Conservation (phyloP, 2,113 vertebrate genomes). For the Junco hyemalis region DNA sequence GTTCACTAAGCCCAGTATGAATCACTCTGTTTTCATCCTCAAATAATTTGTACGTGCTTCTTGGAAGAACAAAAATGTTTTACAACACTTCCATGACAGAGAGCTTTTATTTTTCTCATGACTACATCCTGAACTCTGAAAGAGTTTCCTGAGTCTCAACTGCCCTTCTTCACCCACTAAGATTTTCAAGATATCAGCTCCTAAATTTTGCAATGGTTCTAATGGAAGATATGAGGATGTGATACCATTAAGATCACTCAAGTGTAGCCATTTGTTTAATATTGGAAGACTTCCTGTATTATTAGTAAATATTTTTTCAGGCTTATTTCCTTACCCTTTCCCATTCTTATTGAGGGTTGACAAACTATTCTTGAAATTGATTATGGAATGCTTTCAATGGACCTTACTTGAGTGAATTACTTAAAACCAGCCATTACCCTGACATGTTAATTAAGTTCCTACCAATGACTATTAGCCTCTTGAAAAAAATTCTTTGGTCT, state of each 20-base stretch:
- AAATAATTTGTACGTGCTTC: neutral
- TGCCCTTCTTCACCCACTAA: neutral
- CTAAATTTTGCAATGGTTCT: slow-evolving; percentile 26
- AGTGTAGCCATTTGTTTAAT: slow-evolving; percentile 40
- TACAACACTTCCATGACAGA: neutral
- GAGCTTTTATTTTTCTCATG: neutral
- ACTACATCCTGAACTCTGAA: neutral
- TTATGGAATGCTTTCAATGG: neutral
- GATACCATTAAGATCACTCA: slow-evolving; percentile 30
- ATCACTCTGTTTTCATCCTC: neutral
- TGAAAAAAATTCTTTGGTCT: neutral
- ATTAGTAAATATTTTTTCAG: neutral
- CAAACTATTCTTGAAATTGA: neutral
- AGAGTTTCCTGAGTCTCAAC: neutral
- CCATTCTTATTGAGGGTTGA: neutral
- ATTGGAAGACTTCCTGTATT: slow-evolving; percentile 43
- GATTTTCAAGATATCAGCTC: slow-evolving; percentile 1
- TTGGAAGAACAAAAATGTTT: neutral
- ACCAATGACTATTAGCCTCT: neutral
- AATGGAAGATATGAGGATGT: slow-evolving; percentile 30
- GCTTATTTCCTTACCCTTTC: slow-evolving; percentile 11
- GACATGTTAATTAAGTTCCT: neutral
- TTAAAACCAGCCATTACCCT: neutral
- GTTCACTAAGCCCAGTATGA: neutral
- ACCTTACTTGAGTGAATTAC: neutral